Percentiles rank a stretch among this genome's conserved stretches.
These are phyloP conservation scores for Calliphora vomitoria DNA, from an alignment of 2,888 invertebrate genomes.

Conservation along the genomic window DNA sequence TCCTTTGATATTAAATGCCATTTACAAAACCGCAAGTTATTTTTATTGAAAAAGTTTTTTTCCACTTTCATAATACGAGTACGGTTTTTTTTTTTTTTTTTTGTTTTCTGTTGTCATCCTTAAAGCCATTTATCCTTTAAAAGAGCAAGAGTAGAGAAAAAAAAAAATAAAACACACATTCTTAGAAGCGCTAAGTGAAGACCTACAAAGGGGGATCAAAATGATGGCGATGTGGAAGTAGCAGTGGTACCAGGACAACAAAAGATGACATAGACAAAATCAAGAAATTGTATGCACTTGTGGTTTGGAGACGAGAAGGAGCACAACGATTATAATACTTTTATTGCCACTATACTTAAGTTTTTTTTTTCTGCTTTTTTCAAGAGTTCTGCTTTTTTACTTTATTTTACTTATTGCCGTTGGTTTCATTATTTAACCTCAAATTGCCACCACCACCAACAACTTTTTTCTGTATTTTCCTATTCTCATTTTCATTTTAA, in stretches of 20 bases:
- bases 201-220: conserved; percentile 1
- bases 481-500: conserved; percentile 2
- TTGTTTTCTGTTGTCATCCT: not conserved
- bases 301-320: conserved; percentile 39
- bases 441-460: not conserved
- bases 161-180: not conserved
- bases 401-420: conserved; percentile 9
- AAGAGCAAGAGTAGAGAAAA: not conserved
- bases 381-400: conserved; percentile 18
- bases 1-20: conserved; percentile 65
- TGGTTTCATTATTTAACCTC: conserved; percentile 44
- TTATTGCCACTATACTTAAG: conserved; percentile 60
- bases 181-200: conserved; percentile 20
- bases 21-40: conserved; percentile 64
- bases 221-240: not conserved
- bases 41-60: conserved; percentile 70
- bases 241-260: not conserved
- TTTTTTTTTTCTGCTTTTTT: conserved; percentile 20
- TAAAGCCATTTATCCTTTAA: conserved; percentile 10
- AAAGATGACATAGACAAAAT: conserved; percentile 47
- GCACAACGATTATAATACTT: conserved; percentile 44
- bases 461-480: not conserved
- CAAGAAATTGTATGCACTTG: conserved; percentile 65
- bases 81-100: not conserved
- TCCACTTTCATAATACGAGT: conserved; percentile 24